Evolutionary conservation across 2,797 vertebrate genomes (phyloP), one percentile per base, ranked within the genome.

Genomic region (Micrastur ruficollis): DNA sequence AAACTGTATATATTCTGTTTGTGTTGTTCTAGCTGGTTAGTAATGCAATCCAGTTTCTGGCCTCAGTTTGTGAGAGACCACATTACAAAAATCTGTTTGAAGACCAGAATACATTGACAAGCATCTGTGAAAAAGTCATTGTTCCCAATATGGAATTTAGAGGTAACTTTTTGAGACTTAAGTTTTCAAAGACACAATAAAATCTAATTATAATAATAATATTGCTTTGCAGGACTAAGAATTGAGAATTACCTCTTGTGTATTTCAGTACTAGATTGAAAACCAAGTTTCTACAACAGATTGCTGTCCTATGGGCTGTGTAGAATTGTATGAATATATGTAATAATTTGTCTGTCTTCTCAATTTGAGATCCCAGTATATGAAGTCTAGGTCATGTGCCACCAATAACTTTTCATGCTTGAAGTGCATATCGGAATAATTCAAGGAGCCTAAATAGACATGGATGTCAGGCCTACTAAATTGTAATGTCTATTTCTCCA

Each of bases 111-210:
- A 99, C 98, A 0, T 96, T 99, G 97, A 99, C 99, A 47, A 99
- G 99, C 98, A 99, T 99, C 96, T 99, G 99, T 96, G 99, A 99
- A 98, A 99, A 99, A 97, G 99, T 99, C 97, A 99, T 99, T 97
- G 99, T 99, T 74, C 99, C 99, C 92, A 99, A 99, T 98, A 99
- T 99, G 99, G 99, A 99, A 98, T 99, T 99, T 96, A 99, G 99
- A 99, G 99, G 99, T 99, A 98, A 98, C 34, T 36, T 52, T 82
- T 17, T 75, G 40, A 67, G 26, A 61, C 34, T 52, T 49, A 7
- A 20, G 7, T 81, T 89, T 81, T 92, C 16, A 38, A 74, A 80
- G 38, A 4, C 26, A 22, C 16, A 16, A 0, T 58, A 58, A 32
- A 89, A 53, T 59, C 8, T 74, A 58, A 27, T 55, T 44, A 15